Base-by-base conservation (phyloP, 2,888 invertebrate genomes). In the Drosophila fulvimacula region DNA sequence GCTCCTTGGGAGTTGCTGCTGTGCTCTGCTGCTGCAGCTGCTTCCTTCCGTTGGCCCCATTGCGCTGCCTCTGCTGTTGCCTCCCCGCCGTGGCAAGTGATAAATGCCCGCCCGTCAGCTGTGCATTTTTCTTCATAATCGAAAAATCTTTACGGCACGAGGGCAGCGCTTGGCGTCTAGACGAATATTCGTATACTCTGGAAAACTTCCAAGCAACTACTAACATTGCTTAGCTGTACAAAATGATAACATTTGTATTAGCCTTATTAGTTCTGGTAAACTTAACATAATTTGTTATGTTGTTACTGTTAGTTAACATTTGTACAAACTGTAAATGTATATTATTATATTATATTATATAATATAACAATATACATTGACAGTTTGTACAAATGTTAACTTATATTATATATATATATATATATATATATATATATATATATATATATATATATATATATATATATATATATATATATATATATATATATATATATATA, bases 101-200 rank as follows among this genome's bases (percentile, higher is more conserved):
- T 81, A 84, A 81, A 81, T 81, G 84, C 79, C 74, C 61, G 59
- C 36, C 82, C 67, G 79, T 84, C 82, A 83, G 69, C 84, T 84
- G 64, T 65, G 81, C 73, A 76, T 81, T 81, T 81, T 84, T 81
- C 83, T 84, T 81, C 74, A 81, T 81, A 81, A 81, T 81, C 81
- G 81, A 83, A 83, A 81, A 81, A 83, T 79, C 81, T 76, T 83
- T 66, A 65, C 81, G 48, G 71, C 67, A 71, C 59, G 52, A 48
- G 38, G 13, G 38, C 52, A 46, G 55, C 30, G 27, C 32, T 1
- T 11, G n/a, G 21, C n/a, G 0, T 32, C 39, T 13, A 15, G 7
- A 39, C 38, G 67, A 74, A 67, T 56, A 53, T 41, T 21, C 36
- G 38, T 15, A 69, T 76, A 55, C 73, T 17, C 62, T 76, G 13